phyloP scores from a whole-genome alignment of 1,140 invertebrate species.

The Globodera ellingtonae region DNA sequence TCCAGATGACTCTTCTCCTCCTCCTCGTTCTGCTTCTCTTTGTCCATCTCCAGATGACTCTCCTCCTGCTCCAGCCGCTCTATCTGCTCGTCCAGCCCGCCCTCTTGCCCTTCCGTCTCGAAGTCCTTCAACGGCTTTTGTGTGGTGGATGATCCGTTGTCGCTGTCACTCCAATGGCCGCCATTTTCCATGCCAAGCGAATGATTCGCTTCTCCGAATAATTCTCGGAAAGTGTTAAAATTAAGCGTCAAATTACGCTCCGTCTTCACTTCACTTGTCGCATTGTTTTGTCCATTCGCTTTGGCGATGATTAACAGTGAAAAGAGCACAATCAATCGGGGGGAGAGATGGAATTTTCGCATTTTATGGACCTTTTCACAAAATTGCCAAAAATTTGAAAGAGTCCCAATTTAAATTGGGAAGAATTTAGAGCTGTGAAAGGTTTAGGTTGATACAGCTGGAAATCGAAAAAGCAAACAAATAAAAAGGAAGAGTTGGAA shows the following conservation, averaged over 20 bases:
- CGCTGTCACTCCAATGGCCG: background rate
- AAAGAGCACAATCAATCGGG: background rate
- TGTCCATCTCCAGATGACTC: background rate
- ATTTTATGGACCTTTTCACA: background rate
- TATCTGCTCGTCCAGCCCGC: background rate
- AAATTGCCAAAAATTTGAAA: background rate
- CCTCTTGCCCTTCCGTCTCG: no score
- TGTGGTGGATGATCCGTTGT: background rate
- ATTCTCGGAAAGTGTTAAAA: background rate
- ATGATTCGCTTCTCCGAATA: background rate
- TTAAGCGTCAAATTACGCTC: background rate
- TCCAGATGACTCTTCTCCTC: background rate
- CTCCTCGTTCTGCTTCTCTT: background rate
- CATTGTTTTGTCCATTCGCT: background rate
- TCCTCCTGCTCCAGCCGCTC: slow-evolving; percentile 6
- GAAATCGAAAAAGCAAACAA: background rate
- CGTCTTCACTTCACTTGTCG: background rate
- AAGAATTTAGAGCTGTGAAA: background rate
- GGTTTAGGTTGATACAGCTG: background rate
- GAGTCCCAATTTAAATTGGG: background rate
- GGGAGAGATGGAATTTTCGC: no score
- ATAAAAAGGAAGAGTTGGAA: background rate
- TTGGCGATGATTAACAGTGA: background rate
- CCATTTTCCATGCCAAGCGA: no score
- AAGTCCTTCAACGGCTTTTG: background rate